phyloP scores from a whole-genome alignment of 2,888 invertebrate genomes.

The Stegana nigrithorax region DNA sequence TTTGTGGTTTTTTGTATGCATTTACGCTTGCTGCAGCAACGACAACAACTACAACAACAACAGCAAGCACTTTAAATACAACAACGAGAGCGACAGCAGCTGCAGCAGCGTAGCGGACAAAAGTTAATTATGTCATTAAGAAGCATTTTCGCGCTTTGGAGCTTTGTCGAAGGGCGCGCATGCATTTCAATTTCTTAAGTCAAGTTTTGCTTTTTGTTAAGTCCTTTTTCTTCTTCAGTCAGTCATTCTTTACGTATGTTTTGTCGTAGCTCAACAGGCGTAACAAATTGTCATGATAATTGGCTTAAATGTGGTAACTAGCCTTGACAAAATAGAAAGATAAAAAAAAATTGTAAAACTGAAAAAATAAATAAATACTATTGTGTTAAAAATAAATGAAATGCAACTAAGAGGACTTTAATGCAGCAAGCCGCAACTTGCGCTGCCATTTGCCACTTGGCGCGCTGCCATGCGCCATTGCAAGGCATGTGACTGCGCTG shows the following conservation, averaged over 20 bases:
- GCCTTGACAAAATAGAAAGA: conserved; percentile 24
- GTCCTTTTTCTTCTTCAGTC: too few species aligned
- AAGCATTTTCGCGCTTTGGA: too few species aligned
- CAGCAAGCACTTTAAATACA: too few species aligned
- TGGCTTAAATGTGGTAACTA: conserved; percentile 23
- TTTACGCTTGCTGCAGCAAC: too few species aligned
- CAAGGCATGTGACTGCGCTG: neutral
- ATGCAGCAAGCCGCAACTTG: neutral
- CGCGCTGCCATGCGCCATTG: neutral
- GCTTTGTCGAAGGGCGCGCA: too few species aligned
- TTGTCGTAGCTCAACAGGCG: conserved; percentile 13
- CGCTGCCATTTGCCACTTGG: neutral
- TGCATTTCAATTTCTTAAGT: neutral
- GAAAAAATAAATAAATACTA: neutral
- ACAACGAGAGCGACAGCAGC: too few species aligned
- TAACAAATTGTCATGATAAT: conserved; percentile 23
- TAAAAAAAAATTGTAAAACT: neutral
- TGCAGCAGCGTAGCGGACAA: too few species aligned
- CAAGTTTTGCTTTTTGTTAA: neutral
- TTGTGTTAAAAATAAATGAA: neutral
- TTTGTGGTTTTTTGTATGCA: too few species aligned
- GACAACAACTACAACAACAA: too few species aligned
- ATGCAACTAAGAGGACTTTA: conserved; percentile 5
- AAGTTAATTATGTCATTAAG: too few species aligned
- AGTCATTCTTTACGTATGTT: too few species aligned